phyloP scores from a whole-genome alignment of 1,140 invertebrate species.

The Zeugodacus cucurbitae region DNA sequence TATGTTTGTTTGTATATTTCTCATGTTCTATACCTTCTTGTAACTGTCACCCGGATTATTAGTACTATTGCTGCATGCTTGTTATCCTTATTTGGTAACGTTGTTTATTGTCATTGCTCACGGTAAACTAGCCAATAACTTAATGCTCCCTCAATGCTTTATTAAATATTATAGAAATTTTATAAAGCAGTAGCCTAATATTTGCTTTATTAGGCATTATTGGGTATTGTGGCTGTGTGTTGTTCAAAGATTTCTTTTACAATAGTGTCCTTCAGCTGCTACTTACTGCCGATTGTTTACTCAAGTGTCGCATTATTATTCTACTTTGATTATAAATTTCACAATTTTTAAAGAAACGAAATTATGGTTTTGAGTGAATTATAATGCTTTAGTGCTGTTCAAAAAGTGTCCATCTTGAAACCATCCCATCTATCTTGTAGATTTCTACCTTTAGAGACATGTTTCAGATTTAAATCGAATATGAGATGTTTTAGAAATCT shows the following conservation, averaged over 20 bases:
- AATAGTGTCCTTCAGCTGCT: neutral
- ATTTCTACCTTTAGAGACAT: too few relatives aligned
- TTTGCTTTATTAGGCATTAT: slow-evolving; percentile 15
- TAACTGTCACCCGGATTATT: slow-evolving; percentile 24
- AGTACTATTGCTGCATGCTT: slow-evolving; percentile 4
- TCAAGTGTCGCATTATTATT: neutral
- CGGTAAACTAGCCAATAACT: neutral
- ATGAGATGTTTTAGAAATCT: too few relatives aligned
- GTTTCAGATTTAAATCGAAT: too few relatives aligned
- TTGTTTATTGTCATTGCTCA: neutral
- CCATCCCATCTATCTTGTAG: too few relatives aligned
- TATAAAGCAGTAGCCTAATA: neutral
- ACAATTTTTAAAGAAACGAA: neutral
- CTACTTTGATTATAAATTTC: neutral
- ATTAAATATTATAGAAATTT: neutral
- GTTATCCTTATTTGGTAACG: slow-evolving; percentile 32
- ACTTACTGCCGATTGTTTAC: neutral
- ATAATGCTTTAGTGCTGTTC: too few relatives aligned
- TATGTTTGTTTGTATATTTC: neutral
- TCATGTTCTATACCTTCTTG: neutral
- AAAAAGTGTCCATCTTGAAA: too few relatives aligned
- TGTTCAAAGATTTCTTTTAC: neutral
- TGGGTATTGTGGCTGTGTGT: neutral
- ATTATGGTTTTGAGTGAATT: neutral
- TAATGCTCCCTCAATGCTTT: neutral